A percentile compares a stretch with the other conserved stretches of the same genome.
phyloP scores from a whole-genome alignment of 2,113 vertebrate species.

The Campylomormyrus numenius region DNA sequence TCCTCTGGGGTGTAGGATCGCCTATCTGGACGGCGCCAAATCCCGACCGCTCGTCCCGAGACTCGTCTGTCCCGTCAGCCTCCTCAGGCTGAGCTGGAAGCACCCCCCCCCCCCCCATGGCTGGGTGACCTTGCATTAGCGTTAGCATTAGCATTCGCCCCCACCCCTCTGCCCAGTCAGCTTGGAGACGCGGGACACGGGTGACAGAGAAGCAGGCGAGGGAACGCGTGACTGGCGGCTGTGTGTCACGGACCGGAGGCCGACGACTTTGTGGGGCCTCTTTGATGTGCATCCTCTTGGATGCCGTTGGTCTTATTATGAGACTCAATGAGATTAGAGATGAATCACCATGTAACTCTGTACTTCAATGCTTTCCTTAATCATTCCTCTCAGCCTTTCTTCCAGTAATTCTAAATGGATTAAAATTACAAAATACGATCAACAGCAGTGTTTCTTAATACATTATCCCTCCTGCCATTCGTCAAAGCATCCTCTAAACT shows the following conservation, averaged over 20 bases:
- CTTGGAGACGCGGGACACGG: too few species aligned
- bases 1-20: not conserved
- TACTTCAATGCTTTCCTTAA: not conserved
- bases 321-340: not conserved
- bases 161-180: not conserved
- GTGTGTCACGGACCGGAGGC: not conserved
- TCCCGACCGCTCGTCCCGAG: not conserved
- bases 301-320: not conserved
- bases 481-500: not conserved
- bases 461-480: not conserved
- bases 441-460: not conserved
- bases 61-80: not conserved
- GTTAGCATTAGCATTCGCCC: not conserved
- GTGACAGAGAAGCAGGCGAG: not conserved
- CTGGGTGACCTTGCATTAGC: not conserved
- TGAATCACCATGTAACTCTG: not conserved
- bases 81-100: not conserved
- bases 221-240: not conserved
- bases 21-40: not conserved
- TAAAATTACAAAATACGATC: not conserved
- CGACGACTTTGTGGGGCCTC: not conserved
- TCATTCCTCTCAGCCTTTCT: not conserved
- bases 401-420: not conserved
- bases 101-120: not conserved
- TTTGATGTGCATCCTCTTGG: not conserved